phyloP scores from a whole-genome alignment of 2,797 vertebrate genomes.

The Toxotes lorentzi region DNA sequence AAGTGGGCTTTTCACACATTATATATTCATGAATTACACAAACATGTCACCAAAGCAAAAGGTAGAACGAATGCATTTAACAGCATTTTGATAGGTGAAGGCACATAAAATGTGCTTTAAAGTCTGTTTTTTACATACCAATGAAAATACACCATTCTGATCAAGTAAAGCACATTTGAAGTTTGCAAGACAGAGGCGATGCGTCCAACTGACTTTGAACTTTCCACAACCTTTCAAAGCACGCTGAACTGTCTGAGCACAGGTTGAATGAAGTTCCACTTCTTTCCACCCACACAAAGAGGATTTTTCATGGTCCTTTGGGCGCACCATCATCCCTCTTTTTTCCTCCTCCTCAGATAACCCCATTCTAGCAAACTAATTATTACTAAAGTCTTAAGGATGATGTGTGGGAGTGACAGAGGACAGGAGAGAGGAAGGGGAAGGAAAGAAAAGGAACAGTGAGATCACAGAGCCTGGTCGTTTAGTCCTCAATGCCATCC shows the following conservation, averaged over 20 bases:
- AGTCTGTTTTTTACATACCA: constrained; percentile 20
- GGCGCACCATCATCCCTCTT: constrained; percentile 47
- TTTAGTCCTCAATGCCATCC: constrained; percentile 67
- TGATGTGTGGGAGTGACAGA: constrained; percentile 65
- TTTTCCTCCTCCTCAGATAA: constrained; percentile 63
- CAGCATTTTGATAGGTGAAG: constrained; percentile 13
- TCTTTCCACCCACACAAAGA: constrained; percentile 62
- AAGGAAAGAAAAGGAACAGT: constrained; percentile 35
- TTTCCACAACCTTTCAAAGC: constrained; percentile 62
- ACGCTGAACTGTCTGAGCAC: constrained; percentile 35
- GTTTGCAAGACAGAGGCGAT: constrained; percentile 23
- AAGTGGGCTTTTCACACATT: constrained; percentile 35
- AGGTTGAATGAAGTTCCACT: constrained; percentile 59
- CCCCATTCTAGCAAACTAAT: constrained; percentile 72
- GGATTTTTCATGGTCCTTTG: constrained; percentile 69
- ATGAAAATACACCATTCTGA: constrained; percentile 30
- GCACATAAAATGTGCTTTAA: constrained; percentile 37
- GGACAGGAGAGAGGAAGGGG: constrained; percentile 17
- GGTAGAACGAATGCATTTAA: constrained; percentile 32
- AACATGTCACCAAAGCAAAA: constrained; percentile 39
- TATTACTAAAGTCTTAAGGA: constrained; percentile 68
- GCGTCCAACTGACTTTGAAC: constrained; percentile 66
- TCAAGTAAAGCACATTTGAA: constrained; percentile 49
- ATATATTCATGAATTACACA: constrained; percentile 49
- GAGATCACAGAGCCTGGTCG: constrained; percentile 58